Conservation (phyloP, 2,888 invertebrate species). For the Ophion ventricosus region DNA sequence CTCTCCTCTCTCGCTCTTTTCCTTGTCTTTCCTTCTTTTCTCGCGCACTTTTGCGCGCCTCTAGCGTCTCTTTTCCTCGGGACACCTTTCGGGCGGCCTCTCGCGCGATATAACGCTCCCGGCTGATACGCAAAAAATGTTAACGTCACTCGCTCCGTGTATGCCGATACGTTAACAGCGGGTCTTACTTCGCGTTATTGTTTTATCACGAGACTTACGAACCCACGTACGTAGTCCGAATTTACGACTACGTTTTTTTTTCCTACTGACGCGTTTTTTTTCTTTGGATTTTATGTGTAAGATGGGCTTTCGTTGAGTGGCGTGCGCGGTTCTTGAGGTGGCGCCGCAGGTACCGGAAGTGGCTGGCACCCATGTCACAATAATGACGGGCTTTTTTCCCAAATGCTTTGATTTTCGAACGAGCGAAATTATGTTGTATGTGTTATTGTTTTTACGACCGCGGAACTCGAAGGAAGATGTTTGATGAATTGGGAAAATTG, state of each 20-base stretch:
- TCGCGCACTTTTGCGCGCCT: not conserved
- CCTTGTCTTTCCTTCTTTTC: not conserved
- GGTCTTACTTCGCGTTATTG: not conserved
- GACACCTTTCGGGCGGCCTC: not conserved
- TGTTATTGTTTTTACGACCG: not conserved
- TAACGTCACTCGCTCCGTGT: not conserved
- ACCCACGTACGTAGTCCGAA: not conserved
- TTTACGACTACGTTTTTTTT: not conserved
- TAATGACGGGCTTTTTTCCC: not conserved
- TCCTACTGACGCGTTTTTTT: not conserved
- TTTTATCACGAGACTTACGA: not conserved
- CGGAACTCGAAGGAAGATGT: not conserved
- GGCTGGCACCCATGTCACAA: conserved; percentile 13
- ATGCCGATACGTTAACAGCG: not conserved
- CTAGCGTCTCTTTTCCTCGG: not conserved
- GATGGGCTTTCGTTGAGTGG: not conserved
- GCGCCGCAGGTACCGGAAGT: conserved; percentile 33
- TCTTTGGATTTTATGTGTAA: not conserved
- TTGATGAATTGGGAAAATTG: not conserved
- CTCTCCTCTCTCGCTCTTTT: not conserved
- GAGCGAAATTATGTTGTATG: not conserved
- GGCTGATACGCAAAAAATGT: not conserved
- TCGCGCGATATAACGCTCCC: not conserved
- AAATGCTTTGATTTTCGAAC: not conserved
- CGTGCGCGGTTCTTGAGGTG: conserved; percentile 1